phyloP scores from a whole-genome alignment of 2,797 vertebrate species.

The Balearica regulorum region DNA sequence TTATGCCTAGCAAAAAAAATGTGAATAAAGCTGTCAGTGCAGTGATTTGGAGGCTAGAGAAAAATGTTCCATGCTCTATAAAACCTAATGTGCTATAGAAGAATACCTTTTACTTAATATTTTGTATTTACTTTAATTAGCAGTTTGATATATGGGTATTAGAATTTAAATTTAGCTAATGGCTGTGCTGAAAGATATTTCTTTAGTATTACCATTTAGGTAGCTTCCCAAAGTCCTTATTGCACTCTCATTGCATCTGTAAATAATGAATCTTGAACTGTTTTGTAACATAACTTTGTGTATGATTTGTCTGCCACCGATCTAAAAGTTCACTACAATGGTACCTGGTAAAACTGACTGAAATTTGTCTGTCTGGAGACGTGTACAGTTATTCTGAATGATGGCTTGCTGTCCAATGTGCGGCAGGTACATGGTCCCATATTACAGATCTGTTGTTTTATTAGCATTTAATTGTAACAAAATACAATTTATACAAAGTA shows the following conservation, averaged over 20 bases:
- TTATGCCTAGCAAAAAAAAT: neutral
- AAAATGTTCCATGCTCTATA: neutral
- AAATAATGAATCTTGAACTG: neutral
- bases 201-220: neutral
- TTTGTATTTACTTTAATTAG: neutral
- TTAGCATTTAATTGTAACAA: neutral
- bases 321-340: neutral
- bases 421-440: too few species aligned
- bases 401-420: fast-evolving
- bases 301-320: neutral
- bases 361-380: neutral
- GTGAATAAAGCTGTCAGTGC: neutral
- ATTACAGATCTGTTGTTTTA: neutral
- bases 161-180: neutral
- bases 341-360: neutral
- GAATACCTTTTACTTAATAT: neutral
- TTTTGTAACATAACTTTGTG: neutral
- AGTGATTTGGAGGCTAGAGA: neutral
- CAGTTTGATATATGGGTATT: neutral
- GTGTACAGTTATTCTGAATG: too few species aligned
- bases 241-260: neutral
- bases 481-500: neutral
- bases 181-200: neutral
- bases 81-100: neutral
- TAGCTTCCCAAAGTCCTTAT: neutral